phyloP scores from a whole-genome alignment of 2,113 vertebrate genomes.

The Chiloscyllium plagiosum region DNA sequence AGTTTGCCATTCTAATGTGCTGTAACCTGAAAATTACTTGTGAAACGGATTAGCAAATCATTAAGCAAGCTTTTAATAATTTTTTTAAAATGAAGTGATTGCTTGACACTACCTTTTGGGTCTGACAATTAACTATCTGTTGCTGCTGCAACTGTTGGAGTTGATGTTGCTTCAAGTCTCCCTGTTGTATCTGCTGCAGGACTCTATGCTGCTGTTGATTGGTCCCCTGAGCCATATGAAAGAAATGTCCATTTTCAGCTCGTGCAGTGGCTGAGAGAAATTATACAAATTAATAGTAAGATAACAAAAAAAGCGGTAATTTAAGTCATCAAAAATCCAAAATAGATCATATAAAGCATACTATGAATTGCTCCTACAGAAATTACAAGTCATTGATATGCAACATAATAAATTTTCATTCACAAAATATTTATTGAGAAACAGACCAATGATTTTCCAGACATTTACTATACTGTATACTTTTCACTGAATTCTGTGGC shows the following conservation, averaged over 20 bases:
- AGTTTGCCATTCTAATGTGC: not conserved
- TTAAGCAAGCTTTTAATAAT: not conserved
- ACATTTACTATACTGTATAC: not conserved
- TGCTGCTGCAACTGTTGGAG: conserved; percentile 66
- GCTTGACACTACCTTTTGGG: conserved; percentile 25
- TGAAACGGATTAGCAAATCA: not conserved
- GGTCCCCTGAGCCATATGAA: conserved; percentile 52
- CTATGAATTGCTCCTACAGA: not conserved
- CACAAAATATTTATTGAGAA: not conserved
- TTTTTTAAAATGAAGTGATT: not conserved
- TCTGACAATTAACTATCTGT: conserved; percentile 40
- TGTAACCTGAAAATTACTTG: not conserved
- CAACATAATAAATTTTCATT: not conserved
- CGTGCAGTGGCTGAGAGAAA: conserved; percentile 48
- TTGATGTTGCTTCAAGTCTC: conserved; percentile 87
- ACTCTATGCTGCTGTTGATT: conserved; percentile 74
- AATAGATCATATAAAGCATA: not conserved
- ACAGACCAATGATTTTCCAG: not conserved
- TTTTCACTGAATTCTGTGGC: too few relatives aligned
- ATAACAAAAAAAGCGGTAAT: not conserved
- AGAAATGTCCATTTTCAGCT: conserved; percentile 58
- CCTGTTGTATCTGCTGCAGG: conserved; percentile 89
- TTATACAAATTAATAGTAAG: not conserved
- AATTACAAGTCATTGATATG: not conserved
- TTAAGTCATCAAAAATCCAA: not conserved